phyloP scores from a whole-genome alignment of 2,797 vertebrate genomes.

The Lates japonicus region DNA sequence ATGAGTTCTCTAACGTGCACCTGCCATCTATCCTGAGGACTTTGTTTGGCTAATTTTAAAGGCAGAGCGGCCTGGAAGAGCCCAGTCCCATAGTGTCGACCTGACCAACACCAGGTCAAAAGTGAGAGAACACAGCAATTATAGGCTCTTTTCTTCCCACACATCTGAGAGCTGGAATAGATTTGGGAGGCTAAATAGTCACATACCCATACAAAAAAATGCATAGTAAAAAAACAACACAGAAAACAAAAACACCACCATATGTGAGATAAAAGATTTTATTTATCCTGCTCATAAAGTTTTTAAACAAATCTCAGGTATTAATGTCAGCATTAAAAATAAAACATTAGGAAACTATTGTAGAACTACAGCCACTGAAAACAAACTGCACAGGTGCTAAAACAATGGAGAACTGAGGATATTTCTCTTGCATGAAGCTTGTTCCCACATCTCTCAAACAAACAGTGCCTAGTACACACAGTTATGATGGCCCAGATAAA shows the following conservation, averaged over 20 bases:
- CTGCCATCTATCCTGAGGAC: conserved; percentile 97
- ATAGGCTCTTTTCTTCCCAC: neutral
- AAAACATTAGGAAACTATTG: neutral
- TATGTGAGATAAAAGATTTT: no score
- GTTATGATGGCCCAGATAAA: neutral
- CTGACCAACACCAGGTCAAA: conserved; percentile 98
- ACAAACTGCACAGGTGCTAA: neutral
- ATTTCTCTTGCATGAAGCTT: neutral
- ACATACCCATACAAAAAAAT: neutral
- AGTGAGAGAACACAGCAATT: conserved; percentile 79
- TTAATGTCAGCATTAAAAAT: neutral
- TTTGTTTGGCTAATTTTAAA: conserved; percentile 98
- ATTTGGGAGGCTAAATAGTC: neutral
- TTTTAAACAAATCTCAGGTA: neutral
- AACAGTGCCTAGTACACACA: neutral
- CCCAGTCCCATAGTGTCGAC: conserved; percentile 97
- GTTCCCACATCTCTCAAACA: conserved; percentile 5
- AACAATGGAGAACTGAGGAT: neutral
- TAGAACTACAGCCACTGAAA: neutral
- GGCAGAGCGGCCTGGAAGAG: conserved; percentile 99
- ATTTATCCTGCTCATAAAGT: no score
- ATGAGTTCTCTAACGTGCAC: conserved; percentile 98
- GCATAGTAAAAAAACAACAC: no score
- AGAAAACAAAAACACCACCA: no score
- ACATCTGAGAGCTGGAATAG: neutral